A percentile compares a stretch with the other conserved stretches of the same genome.
Evolutionary conservation across 2,113 vertebrate species (phyloP).

Genomic region (Tautogolabrus adspersus): DNA sequence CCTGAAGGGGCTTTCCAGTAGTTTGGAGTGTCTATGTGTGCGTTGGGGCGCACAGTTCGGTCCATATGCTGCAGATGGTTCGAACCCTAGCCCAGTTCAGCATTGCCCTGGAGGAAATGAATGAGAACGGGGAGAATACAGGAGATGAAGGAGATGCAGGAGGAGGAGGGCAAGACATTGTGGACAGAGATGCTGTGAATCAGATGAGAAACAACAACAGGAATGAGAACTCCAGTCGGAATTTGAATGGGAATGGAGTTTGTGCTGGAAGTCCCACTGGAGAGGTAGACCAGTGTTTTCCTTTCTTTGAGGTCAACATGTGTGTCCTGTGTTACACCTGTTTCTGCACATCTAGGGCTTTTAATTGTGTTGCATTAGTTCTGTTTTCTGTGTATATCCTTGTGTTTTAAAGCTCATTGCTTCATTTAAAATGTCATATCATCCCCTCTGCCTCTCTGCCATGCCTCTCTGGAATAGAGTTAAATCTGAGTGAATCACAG

Average conservation of each 20-base stretch:
- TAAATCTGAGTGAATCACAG: conserved; percentile 72
- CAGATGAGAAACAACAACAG: conserved; percentile 71
- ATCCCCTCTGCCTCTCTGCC: conserved; percentile 9
- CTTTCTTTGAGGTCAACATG: conserved; percentile 4
- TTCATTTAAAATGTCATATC: conserved; percentile 12
- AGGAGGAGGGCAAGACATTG: conserved; percentile 58
- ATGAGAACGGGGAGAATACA: conserved; percentile 88
- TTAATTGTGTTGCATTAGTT: background rate
- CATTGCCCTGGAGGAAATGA: conserved; percentile 98
- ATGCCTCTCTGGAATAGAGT: conserved; percentile 63
- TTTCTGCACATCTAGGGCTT: background rate
- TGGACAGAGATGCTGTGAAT: conserved; percentile 68
- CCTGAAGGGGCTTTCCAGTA: conserved; percentile 3
- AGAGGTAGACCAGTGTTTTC: conserved; percentile 81
- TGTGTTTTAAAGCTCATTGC: background rate
- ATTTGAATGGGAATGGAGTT: conserved; percentile 68
- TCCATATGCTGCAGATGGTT: conserved; percentile 98
- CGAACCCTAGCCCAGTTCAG: conserved; percentile 97
- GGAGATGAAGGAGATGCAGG: conserved; percentile 79
- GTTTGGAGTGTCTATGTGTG: conserved; percentile 40
- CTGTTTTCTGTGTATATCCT: background rate
- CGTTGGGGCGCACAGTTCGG: conserved; percentile 24
- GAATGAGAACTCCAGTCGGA: conserved; percentile 58
- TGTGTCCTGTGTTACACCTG: conserved; percentile 10
- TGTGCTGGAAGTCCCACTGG: conserved; percentile 64